Percentiles rank a stretch among this genome's conserved stretches.
Conservation (phyloP, 2,113 vertebrate species). For the Cheirogaleus medius region DNA sequence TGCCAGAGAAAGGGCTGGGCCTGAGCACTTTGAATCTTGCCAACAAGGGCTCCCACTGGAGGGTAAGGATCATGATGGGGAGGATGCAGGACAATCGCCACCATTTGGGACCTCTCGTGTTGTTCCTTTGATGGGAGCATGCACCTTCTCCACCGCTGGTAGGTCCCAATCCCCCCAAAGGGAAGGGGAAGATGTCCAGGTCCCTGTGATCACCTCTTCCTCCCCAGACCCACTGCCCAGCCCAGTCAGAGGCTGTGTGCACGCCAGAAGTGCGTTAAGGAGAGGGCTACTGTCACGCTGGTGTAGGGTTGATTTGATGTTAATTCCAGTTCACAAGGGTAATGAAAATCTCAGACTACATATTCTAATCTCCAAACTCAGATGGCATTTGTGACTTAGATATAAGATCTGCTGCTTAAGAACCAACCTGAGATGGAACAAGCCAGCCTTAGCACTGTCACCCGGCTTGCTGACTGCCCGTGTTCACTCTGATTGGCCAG, state of each 20-base stretch:
- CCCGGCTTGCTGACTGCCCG: background rate
- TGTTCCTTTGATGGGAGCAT: background rate
- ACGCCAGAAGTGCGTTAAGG: background rate
- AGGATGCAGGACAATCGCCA: background rate
- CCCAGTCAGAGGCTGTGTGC: background rate
- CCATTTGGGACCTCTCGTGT: background rate
- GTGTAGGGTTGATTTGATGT: background rate
- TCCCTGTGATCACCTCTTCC: background rate
- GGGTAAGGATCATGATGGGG: fast-evolving
- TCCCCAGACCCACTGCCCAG: too few species aligned
- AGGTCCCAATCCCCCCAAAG: fast-evolving
- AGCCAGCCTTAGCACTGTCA: background rate
- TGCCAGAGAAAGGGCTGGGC: background rate
- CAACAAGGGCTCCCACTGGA: background rate
- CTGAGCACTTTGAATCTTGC: background rate
- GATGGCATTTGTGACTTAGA: background rate
- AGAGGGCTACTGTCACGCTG: background rate
- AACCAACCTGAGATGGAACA: background rate
- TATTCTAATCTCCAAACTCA: background rate
- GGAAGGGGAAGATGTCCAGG: too few species aligned
- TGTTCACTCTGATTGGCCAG: background rate
- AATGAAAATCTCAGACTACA: background rate
- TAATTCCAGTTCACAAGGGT: background rate
- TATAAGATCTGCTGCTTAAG: background rate
- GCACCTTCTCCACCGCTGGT: background rate